Conservation (phyloP, 2,797 vertebrate species). For the Artibeus lituratus region DNA sequence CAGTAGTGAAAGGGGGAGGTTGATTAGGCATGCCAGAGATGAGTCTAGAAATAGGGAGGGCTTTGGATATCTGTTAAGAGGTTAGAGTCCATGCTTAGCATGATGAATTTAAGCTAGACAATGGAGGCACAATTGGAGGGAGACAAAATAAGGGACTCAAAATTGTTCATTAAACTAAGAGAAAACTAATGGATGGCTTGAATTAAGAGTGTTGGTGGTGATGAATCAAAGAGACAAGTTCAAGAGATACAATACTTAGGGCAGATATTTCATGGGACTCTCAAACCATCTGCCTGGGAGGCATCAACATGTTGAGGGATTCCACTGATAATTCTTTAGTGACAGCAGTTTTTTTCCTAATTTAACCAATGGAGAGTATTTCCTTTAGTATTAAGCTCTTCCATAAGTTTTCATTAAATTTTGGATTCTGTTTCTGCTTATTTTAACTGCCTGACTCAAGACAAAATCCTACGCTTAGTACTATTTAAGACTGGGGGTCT, state of each 20-base stretch:
- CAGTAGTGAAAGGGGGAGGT: too few relatives aligned
- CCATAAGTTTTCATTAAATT: neutral
- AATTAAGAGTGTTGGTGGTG: neutral
- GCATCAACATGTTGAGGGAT: neutral
- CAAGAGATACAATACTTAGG: neutral
- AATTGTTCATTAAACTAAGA: neutral
- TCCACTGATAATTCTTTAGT: neutral
- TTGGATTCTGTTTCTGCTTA: neutral
- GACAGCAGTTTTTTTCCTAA: neutral
- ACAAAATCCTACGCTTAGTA: constrained; percentile 1
- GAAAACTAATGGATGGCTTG: neutral
- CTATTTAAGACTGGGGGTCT: neutral
- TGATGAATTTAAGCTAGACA: neutral
- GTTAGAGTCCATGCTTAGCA: neutral
- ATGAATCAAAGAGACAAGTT: neutral
- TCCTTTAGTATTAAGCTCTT: neutral
- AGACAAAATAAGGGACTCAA: neutral
- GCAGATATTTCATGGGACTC: neutral
- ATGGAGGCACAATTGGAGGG: neutral
- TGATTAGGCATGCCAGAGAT: neutral
- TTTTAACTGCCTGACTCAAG: neutral
- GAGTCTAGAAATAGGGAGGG: neutral
- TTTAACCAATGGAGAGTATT: neutral
- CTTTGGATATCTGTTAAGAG: neutral
- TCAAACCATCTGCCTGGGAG: neutral